Conservation (phyloP, 2,888 invertebrate genomes). For the Teleiodes luculella region DNA sequence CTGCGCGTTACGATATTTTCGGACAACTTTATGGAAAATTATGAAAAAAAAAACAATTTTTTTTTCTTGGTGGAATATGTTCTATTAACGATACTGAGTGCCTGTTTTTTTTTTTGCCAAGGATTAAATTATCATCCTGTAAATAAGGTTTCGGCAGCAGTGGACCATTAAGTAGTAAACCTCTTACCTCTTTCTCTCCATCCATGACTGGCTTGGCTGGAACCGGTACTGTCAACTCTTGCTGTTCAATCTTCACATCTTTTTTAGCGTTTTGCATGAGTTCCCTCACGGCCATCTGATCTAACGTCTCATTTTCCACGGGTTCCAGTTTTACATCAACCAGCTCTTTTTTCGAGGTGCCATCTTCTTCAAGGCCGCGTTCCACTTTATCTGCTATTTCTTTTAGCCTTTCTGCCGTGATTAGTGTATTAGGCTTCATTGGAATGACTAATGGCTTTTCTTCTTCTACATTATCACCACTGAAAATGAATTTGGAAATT, state of each 20-base stretch:
- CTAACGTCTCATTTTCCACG: conserved; percentile 59
- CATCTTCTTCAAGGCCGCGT: conserved; percentile 65
- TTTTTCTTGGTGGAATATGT: no score
- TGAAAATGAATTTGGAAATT: conserved; percentile 42
- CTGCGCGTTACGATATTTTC: no score
- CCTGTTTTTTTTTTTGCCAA: no score
- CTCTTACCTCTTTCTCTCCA: conserved; percentile 81
- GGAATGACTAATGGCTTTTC: conserved; percentile 82
- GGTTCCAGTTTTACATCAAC: conserved; percentile 20
- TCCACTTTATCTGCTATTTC: conserved; percentile 73
- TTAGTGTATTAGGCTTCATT: conserved; percentile 76
- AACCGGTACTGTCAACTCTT: conserved; percentile 75
- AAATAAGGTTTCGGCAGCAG: no score
- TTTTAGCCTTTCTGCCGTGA: conserved; percentile 69
- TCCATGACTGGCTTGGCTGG: conserved; percentile 74
- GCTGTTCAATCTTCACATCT: conserved; percentile 48
- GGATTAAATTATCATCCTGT: no score
- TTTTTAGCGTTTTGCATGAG: conserved; percentile 80
- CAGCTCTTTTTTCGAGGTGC: conserved; percentile 41
- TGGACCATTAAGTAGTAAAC: no score
- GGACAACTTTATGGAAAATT: no score
- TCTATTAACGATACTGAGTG: no score
- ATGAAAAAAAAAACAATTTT: no score
- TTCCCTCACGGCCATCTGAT: conserved; percentile 86
- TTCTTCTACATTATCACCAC: conserved; percentile 74